A percentile compares a stretch with the other conserved stretches of the same genome.
Evolutionary conservation across 2,888 invertebrate genomes (phyloP).

Genomic region (Girardia tigrina): DNA sequence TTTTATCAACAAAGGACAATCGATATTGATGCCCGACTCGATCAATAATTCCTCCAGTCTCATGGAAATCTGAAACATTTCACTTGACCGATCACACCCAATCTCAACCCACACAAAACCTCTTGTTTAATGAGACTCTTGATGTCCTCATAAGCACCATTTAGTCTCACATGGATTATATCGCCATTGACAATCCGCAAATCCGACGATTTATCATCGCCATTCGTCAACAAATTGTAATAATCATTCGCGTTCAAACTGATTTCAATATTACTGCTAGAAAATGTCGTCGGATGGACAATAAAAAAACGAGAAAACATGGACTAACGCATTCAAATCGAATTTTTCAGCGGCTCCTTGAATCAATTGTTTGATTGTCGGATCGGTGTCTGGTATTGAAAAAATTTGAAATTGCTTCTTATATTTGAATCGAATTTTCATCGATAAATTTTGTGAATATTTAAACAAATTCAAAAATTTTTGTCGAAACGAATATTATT

Average conservation of each 20-base stretch:
- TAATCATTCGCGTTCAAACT: constrained; percentile 6
- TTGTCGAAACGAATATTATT: not conserved
- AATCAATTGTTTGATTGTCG: not conserved
- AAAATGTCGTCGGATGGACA: not conserved
- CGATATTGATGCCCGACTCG: not conserved
- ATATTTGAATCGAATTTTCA: constrained; percentile 12
- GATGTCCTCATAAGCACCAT: not conserved
- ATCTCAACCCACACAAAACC: too few relatives aligned
- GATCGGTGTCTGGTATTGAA: not conserved
- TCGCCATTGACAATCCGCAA: constrained; percentile 8
- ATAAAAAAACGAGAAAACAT: not conserved
- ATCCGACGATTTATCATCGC: not conserved
- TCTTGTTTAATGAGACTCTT: not conserved
- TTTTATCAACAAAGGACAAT: not conserved
- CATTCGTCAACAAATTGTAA: not conserved
- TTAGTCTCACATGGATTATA: not conserved
- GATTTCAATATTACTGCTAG: not conserved
- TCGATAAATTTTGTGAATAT: not conserved
- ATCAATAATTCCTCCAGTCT: not conserved
- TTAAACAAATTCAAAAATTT: not conserved
- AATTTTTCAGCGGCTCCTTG: not conserved
- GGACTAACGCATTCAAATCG: constrained; percentile 2
- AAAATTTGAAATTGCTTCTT: constrained; percentile 1
- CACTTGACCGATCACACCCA: too few relatives aligned
- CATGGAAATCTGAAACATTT: not conserved